Base-by-base conservation (phyloP, 2,888 invertebrate genomes). In the Scaptomyza parva region DNA sequence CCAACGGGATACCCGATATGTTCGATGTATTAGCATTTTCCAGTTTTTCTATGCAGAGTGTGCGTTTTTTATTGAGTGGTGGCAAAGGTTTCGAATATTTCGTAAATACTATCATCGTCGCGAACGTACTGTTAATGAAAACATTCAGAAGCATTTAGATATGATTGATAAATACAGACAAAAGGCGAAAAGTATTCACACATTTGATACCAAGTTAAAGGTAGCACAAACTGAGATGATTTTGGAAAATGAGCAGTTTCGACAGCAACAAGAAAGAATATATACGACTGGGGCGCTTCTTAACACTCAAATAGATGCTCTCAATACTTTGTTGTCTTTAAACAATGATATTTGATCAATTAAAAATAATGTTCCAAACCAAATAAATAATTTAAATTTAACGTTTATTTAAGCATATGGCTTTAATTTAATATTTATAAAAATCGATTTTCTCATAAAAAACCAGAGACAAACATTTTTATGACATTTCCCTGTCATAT, bases 1-100 rank as follows among this genome's bases (percentile, higher is more conserved):
- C 1, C 65, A 75, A 2, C 65, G 76, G 4, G 74, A 76, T 24
- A 20, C 45, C 0, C 6, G 11, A 5, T 4, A 26, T 18, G 50
- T 53, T 0, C 60, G 14, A 1, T 26, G 53, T 2, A 79, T 89
- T 12, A 80, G 76, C 11, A 89, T 91, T 62, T 76, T 78, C 20
- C 51, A 88, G 28, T 91, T 89, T 68, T 24, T 90, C 8, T 39
- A 52, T 1, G 68, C 74, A 7, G 89, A 89, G 14, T 73, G 59
- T 17, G 14, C 43, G 0, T 12, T 9, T 2, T 24, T 55, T 40
- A 55, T 80, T 6, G n/a, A 48, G 3, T 43, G 22, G n/a, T 12
- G 70, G 2, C 47, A 30, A 11, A 47, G 41, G 7, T 48, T 70
- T 17, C 61, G 54, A 0, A 22, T 63, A n/a, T 64, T 65, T 28